phyloP scores from a whole-genome alignment of 2,888 invertebrate genomes.

The Protophormia terraenovae region DNA sequence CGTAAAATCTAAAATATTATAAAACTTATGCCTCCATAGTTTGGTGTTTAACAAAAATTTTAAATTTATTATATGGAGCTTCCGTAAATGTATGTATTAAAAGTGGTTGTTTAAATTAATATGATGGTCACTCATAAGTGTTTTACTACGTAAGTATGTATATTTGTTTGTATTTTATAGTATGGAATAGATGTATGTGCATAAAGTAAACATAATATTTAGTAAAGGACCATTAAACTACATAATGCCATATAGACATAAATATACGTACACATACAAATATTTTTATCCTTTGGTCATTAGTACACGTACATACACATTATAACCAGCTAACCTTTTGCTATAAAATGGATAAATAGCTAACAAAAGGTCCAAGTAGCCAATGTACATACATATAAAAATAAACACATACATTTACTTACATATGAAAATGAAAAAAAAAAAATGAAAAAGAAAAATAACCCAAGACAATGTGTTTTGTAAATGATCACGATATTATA shows the following conservation, averaged over 20 bases:
- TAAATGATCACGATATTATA: not conserved
- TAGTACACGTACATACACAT: slow-evolving; percentile 21
- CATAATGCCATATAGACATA: not conserved
- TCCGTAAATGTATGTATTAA: not conserved
- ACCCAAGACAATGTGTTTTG: not conserved
- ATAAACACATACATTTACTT: not conserved
- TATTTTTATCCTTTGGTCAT: slow-evolving; percentile 30
- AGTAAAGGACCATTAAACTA: slow-evolving; percentile 45
- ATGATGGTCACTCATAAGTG: not conserved
- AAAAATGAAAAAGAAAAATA: not conserved
- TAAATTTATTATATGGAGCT: not conserved
- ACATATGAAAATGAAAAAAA: not conserved
- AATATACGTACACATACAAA: not conserved
- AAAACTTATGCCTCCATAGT: no score
- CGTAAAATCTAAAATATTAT: no score
- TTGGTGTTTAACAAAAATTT: no score
- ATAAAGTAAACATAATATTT: slow-evolving; percentile 32
- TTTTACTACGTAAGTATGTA: not conserved
- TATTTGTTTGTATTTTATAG: not conserved
- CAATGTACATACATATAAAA: not conserved
- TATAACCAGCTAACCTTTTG: slow-evolving; percentile 37
- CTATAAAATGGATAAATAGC: slow-evolving; percentile 51
- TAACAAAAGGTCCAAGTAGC: slow-evolving; percentile 30
- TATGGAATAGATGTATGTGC: not conserved
- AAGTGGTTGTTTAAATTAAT: not conserved